These are phyloP conservation scores for Dromaius novaehollandiae DNA, from an alignment of 2,113 vertebrate species.

Conservation along the genomic window DNA sequence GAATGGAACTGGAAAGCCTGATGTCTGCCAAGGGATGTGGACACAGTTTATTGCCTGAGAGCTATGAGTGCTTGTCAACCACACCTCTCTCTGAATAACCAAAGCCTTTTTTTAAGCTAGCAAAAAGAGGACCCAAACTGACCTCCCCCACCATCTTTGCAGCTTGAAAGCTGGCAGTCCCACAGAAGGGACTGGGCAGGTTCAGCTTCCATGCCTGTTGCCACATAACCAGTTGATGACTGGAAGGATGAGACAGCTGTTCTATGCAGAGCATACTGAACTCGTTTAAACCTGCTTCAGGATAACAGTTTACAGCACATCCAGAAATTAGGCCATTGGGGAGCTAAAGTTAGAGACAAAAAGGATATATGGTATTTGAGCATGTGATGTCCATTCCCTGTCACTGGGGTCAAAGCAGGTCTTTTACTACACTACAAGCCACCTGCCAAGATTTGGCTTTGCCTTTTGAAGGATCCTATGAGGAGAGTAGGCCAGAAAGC, in stretches of 20 bases:
- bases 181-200: not conserved
- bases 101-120: not conserved
- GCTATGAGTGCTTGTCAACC: not conserved
- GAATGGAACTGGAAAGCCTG: not conserved
- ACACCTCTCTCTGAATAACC: not conserved
- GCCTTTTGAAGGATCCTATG: not conserved
- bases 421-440: not conserved
- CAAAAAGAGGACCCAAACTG: not conserved
- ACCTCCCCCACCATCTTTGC: not conserved
- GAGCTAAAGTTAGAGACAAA: constrained; percentile 15
- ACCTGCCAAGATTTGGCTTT: not conserved
- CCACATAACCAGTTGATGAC: too few relatives aligned
- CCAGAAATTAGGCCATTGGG: not conserved
- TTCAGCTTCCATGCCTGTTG: not conserved
- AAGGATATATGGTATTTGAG: not conserved
- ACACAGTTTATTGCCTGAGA: not conserved
- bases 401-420: not conserved
- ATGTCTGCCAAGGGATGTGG: not conserved
- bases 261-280: not conserved
- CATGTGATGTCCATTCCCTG: not conserved
- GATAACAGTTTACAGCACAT: not conserved
- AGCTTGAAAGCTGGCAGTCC: not conserved
- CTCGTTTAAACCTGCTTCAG: not conserved
- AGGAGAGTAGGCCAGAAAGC: not conserved
- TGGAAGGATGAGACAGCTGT: not conserved